Evolutionary conservation across 2,797 vertebrate genomes (phyloP).

Genomic region (Diceros bicornis): DNA sequence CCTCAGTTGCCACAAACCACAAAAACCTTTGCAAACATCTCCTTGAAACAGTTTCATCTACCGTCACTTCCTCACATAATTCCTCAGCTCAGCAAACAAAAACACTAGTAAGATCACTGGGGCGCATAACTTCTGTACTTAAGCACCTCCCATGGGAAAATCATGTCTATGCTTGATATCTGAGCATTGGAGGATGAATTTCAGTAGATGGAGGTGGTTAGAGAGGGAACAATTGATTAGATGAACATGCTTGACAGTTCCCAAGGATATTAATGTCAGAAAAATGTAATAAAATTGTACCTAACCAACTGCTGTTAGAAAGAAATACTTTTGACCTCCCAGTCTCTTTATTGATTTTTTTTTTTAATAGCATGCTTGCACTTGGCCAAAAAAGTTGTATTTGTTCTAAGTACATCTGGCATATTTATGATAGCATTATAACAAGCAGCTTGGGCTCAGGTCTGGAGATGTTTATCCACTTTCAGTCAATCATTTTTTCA

Average conservation of each 20-base stretch:
- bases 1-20: not conserved
- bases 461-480: not conserved
- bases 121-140: not conserved
- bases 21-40: constrained; percentile 63
- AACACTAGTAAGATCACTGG: not conserved
- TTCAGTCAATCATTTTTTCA: not conserved
- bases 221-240: not conserved
- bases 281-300: constrained; percentile 35
- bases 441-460: not conserved
- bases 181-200: not conserved
- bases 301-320: not conserved
- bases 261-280: not conserved
- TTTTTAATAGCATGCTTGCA: constrained; percentile 6
- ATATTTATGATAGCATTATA: not conserved
- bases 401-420: not conserved
- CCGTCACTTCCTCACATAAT: constrained; percentile 18
- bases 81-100: constrained; percentile 60
- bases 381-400: not conserved
- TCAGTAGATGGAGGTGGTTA: not conserved
- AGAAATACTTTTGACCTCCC: constrained; percentile 2
- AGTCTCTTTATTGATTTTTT: not conserved
- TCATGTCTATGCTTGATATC: not conserved
- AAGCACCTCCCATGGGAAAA: not conserved
- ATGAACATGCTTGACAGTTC: not conserved
- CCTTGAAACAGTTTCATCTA: constrained; percentile 59